These are phyloP conservation scores for Chydorus sphaericus DNA, from an alignment of 2,888 invertebrate genomes.

Conservation along the genomic window DNA sequence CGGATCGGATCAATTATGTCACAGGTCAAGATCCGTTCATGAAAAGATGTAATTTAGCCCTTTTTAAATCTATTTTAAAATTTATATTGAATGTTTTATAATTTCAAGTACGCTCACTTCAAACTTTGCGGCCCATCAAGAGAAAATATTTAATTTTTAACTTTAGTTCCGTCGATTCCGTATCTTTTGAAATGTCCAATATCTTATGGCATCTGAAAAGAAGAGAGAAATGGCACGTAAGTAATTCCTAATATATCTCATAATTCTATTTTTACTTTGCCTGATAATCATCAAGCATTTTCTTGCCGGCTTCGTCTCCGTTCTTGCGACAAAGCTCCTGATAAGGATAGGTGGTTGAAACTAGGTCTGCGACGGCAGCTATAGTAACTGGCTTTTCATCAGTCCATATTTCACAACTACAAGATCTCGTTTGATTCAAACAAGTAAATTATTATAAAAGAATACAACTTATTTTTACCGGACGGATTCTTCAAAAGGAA, in stretches of 20 bases:
- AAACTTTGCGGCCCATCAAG: conserved; percentile 8
- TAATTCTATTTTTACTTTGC: neutral
- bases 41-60: too few relatives aligned
- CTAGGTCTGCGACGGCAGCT: conserved; percentile 17
- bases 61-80: too few relatives aligned
- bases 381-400: conserved; percentile 12
- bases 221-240: too few relatives aligned
- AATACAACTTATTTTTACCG: conserved; percentile 8
- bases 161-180: neutral
- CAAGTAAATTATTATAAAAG: neutral
- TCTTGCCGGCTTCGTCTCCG: conserved; percentile 14
- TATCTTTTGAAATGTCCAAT: too few relatives aligned
- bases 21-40: too few relatives aligned
- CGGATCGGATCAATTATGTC: too few relatives aligned
- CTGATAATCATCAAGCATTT: conserved; percentile 14
- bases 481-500: conserved; percentile 20
- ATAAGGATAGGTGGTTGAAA: conserved; percentile 20
- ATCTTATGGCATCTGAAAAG: too few relatives aligned
- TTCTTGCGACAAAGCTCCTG: conserved; percentile 16
- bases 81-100: too few relatives aligned
- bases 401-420: neutral
- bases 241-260: too few relatives aligned
- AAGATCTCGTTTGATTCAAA: too few relatives aligned
- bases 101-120: too few relatives aligned
- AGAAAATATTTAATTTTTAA: neutral